These are phyloP conservation scores for Dipodomys stephensi DNA, from an alignment of 2,113 vertebrate genomes.

Conservation along the genomic window DNA sequence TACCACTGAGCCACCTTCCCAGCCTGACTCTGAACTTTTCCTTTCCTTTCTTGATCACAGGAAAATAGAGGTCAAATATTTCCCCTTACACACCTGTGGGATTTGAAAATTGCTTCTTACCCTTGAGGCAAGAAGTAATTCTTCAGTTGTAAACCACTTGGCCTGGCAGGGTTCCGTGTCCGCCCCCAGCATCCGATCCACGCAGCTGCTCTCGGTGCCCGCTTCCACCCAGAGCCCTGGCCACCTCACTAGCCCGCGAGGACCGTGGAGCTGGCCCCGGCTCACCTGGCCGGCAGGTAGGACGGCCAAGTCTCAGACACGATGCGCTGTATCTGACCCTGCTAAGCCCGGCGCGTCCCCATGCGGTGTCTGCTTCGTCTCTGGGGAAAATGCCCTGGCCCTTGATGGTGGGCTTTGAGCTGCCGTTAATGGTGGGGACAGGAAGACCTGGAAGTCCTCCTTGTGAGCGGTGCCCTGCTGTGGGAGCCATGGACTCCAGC, in stretches of 20 bases:
- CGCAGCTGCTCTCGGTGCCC: too few relatives aligned
- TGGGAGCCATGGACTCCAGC: not conserved
- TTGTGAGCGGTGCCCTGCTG: not conserved
- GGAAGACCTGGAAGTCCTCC: not conserved
- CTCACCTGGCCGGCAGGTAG: not conserved
- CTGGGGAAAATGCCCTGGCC: not conserved
- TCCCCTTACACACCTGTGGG: not conserved
- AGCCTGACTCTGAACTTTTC: too few relatives aligned
- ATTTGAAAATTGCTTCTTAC: not conserved
- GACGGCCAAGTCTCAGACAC: too few relatives aligned
- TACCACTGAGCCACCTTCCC: too few relatives aligned
- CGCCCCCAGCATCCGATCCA: not conserved
- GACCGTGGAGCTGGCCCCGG: not conserved
- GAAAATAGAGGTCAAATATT: not conserved
- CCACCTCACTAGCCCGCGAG: not conserved
- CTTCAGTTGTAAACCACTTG: not conserved
- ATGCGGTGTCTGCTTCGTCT: not conserved
- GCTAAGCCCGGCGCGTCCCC: not conserved
- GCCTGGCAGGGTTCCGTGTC: not conserved
- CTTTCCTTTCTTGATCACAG: not conserved
- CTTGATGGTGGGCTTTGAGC: not conserved
- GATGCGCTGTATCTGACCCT: not conserved
- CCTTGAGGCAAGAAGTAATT: not conserved
- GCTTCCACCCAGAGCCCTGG: not conserved
- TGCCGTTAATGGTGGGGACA: not conserved